These are phyloP conservation scores for Metopolophium dirhodum DNA, from an alignment of 1,140 invertebrate genomes.

Conservation along the genomic window DNA sequence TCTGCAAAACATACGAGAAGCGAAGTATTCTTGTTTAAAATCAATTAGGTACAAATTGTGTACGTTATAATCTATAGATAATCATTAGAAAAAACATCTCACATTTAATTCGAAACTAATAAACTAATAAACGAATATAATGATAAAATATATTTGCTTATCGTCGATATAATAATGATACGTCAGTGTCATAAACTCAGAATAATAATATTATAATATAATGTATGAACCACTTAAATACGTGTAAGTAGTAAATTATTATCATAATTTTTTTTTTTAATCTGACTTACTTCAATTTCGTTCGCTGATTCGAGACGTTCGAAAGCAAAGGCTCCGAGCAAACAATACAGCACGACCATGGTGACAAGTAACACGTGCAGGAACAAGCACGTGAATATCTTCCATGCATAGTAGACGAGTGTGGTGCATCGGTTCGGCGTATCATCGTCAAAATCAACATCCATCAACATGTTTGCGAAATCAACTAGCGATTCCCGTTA, in stretches of 20 bases:
- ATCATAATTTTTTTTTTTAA: not conserved
- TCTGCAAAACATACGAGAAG: not conserved
- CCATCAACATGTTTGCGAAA: conserved; percentile 56
- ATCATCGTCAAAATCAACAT: conserved; percentile 56
- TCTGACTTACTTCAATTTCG: conserved; percentile 72
- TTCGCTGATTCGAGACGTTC: conserved; percentile 77
- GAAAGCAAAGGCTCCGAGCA: conserved; percentile 86
- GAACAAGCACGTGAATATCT: conserved; percentile 83
- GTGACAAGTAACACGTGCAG: conserved; percentile 87
- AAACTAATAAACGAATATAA: not conserved
- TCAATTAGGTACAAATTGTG: not conserved
- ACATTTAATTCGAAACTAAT: not conserved
- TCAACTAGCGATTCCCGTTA: no score
- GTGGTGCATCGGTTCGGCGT: conserved; percentile 64
- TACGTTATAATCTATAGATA: not conserved
- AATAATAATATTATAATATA: no score
- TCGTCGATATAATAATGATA: not conserved
- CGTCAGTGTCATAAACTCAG: not conserved
- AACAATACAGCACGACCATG: conserved; percentile 86
- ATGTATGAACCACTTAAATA: no score
- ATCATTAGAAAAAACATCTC: not conserved
- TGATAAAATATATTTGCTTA: not conserved
- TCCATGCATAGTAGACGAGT: conserved; percentile 72
- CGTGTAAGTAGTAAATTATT: no score
- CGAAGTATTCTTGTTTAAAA: not conserved